phyloP scores from a whole-genome alignment of 2,888 invertebrate species.

The Drosophila histrio region DNA sequence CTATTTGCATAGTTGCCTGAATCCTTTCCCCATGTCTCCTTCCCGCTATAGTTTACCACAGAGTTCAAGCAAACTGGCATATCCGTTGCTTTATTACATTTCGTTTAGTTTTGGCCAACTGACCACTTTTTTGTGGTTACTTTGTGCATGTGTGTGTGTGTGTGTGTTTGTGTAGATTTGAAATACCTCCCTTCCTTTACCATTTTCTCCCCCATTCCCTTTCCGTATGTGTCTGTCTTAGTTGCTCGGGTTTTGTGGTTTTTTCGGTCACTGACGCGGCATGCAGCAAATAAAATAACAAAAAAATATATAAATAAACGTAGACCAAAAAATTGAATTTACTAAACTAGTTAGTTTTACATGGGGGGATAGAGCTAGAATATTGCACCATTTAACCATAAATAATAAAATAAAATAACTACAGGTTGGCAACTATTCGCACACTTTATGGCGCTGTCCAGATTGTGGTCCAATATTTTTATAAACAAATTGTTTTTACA shows the following conservation, averaged over 20 bases:
- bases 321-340: slow-evolving; percentile 66
- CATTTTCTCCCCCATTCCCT: not conserved
- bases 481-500: slow-evolving; percentile 77
- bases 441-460: slow-evolving; percentile 56
- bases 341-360: slow-evolving; percentile 70
- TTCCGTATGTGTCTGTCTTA: slow-evolving; percentile 36
- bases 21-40: not conserved
- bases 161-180: slow-evolving; percentile 21
- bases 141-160: slow-evolving; percentile 52
- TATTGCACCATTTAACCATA: slow-evolving; percentile 73
- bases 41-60: slow-evolving; percentile 1
- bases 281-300: slow-evolving; percentile 15
- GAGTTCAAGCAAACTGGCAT: slow-evolving; percentile 72
- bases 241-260: slow-evolving; percentile 54
- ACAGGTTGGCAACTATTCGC: slow-evolving; percentile 73
- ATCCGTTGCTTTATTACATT: slow-evolving; percentile 78
- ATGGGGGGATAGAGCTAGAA: not conserved
- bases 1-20: slow-evolving; percentile 42
- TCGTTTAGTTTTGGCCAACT: slow-evolving; percentile 79
- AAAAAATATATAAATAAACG: slow-evolving; percentile 12
- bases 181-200: slow-evolving; percentile 2
- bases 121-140: slow-evolving; percentile 77
- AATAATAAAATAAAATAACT: slow-evolving; percentile 78
- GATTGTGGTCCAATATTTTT: slow-evolving; percentile 66
- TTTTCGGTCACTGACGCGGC: slow-evolving; percentile 55